Conservation (phyloP, 2,888 invertebrate species). For the Periphyllus acericola region DNA sequence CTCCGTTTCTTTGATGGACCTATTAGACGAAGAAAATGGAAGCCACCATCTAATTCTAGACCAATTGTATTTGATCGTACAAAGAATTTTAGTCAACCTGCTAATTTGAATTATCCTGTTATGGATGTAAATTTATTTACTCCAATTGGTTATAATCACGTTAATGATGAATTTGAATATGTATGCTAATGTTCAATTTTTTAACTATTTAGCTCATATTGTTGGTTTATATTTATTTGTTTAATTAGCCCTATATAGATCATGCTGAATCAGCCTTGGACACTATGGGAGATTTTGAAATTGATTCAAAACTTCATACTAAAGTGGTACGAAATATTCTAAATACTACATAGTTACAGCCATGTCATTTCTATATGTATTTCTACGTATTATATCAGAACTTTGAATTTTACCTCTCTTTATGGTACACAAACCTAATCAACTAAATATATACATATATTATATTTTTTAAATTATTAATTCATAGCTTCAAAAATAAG, state of each 20-base stretch:
- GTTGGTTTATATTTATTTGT: not conserved
- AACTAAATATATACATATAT: not conserved
- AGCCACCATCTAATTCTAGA: not conserved
- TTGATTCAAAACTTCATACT: not conserved
- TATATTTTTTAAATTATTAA: not conserved
- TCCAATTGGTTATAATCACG: not conserved
- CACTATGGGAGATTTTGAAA: not conserved
- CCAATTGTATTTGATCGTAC: slow-evolving; percentile 28
- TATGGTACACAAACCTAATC: no score
- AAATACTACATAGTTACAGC: no score
- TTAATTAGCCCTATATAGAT: slow-evolving; percentile 22
- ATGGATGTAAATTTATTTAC: not conserved
- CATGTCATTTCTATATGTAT: no score
- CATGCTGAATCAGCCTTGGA: slow-evolving; percentile 12
- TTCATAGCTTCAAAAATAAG: not conserved
- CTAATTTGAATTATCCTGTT: not conserved
- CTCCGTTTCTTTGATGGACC: slow-evolving; percentile 13
- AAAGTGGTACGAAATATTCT: not conserved
- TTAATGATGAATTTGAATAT: slow-evolving; percentile 23
- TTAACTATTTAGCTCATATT: not conserved
- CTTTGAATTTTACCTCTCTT: no score
- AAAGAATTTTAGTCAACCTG: slow-evolving; percentile 7
- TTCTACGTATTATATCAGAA: no score
- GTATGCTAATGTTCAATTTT: not conserved
- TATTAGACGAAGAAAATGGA: slow-evolving; percentile 18